Percentiles rank a stretch among this genome's conserved stretches.
Conservation (phyloP, 2,797 vertebrate genomes). For the Carcharodon carcharias region DNA sequence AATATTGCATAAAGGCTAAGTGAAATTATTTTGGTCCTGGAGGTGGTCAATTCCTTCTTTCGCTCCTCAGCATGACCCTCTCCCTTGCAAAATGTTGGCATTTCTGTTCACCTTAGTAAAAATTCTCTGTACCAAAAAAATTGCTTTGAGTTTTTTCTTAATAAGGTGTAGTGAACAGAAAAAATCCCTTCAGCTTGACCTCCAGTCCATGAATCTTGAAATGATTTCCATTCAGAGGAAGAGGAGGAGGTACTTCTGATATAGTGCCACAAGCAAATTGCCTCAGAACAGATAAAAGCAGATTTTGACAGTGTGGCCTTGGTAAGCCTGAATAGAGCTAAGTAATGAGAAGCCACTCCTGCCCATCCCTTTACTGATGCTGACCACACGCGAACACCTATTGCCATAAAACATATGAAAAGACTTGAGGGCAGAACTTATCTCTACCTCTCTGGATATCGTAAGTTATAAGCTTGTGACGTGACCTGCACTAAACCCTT, state of each 20-base stretch:
- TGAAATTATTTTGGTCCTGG: background rate
- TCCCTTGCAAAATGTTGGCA: background rate
- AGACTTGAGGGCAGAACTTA: background rate
- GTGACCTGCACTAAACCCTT: conserved; percentile 17
- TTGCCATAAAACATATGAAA: background rate
- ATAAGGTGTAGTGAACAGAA: background rate
- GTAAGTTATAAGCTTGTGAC: background rate
- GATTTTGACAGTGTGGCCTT: background rate
- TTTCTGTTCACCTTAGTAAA: background rate
- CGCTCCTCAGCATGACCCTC: background rate
- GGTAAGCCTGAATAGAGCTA: background rate
- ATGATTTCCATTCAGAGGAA: background rate
- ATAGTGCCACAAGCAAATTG: background rate
- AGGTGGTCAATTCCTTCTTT: background rate
- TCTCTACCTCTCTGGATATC: background rate
- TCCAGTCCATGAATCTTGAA: background rate
- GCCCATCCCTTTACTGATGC: background rate
- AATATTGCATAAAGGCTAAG: background rate
- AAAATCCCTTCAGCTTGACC: background rate
- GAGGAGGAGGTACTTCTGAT: background rate
- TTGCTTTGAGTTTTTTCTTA: conserved; percentile 6
- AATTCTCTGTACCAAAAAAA: background rate
- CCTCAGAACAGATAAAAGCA: background rate
- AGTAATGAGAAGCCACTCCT: background rate
- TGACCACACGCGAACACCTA: background rate